Conservation (phyloP, 2,113 vertebrate species). For the Heterochromis multidens region DNA sequence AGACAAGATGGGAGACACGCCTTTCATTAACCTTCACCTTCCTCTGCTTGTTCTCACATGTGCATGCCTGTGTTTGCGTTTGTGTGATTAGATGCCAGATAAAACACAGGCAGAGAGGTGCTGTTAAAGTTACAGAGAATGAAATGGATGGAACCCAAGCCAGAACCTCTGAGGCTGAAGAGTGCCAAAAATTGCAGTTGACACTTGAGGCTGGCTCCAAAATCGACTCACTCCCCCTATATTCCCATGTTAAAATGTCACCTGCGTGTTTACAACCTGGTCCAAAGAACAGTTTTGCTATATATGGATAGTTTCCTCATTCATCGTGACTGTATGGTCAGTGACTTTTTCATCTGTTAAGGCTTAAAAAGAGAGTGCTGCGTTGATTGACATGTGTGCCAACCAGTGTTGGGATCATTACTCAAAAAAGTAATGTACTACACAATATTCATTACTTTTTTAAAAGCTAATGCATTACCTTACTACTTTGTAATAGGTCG, state of each 20-base stretch:
- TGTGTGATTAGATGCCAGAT: neutral
- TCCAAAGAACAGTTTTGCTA: neutral
- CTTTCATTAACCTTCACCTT: constrained; percentile 66
- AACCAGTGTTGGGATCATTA: neutral
- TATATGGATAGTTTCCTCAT: too few species aligned
- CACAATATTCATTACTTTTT: neutral
- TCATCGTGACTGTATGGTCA: too few species aligned
- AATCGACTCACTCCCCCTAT: neutral
- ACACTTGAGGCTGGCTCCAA: neutral
- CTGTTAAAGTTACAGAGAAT: neutral
- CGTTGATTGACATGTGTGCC: accelerated
- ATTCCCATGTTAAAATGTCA: neutral
- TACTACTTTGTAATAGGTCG: too few species aligned
- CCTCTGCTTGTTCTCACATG: constrained; percentile 32
- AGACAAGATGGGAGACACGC: constrained; percentile 40
- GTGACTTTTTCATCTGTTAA: neutral
- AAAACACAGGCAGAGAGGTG: neutral
- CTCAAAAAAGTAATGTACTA: neutral
- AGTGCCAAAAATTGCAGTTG: neutral
- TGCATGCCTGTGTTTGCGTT: neutral
- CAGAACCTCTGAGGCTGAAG: neutral
- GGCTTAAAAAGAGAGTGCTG: neutral
- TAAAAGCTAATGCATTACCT: too few species aligned
- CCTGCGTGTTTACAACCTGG: neutral
- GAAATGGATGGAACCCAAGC: neutral